Evolutionary conservation across 2,888 invertebrate genomes (phyloP), one percentile per base, ranked within the genome.

Genomic region (Limnephilus auricula): DNA sequence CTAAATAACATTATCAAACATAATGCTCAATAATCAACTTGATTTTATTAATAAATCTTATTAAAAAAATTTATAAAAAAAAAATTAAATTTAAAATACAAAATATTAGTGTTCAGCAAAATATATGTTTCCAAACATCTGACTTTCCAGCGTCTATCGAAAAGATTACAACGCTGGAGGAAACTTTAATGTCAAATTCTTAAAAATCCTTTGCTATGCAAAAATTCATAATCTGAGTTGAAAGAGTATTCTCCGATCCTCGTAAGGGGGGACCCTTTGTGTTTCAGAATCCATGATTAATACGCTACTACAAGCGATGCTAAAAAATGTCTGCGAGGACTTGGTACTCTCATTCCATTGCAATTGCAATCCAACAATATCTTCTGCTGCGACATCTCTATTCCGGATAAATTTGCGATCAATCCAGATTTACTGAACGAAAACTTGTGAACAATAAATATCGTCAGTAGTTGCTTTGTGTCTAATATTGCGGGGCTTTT

Each of bases 141-240:
- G 79, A 30, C 30, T 30, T 79, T 79, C 30, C 31, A 31, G 13
- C 79, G 13, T 79, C 79, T 79, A 79, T 79, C 30, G 84, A 34
- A 84, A 84, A 25, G 34, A 84, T 84, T 84, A n/a, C 84, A 84
- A 37, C 84, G 34, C 84, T n/a, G 84, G n/a, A 84, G 84, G 37
- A 40, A 84, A 84, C 37, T 84, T 84, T 84, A 84, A 84, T 84
- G 84, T 84, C 84, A 37, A 84, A 84, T 84, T 84, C 84, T 37
- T 84, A 78, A 89, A 89, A 88, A 79, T 37, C 78, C 79, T 89
- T 89, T 80, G 80, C 79, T 89, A 89, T 89, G 89, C 80, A 89
- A 89, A 89, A 88, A 79, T 79, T 78, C 37, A 79, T 79, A 89
- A 89, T 45, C 79, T 40, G 30, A 31, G 88, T n/a, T 31, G 87